Conservation (phyloP, 2,888 invertebrate genomes). For the Malachius bipustulatus region DNA sequence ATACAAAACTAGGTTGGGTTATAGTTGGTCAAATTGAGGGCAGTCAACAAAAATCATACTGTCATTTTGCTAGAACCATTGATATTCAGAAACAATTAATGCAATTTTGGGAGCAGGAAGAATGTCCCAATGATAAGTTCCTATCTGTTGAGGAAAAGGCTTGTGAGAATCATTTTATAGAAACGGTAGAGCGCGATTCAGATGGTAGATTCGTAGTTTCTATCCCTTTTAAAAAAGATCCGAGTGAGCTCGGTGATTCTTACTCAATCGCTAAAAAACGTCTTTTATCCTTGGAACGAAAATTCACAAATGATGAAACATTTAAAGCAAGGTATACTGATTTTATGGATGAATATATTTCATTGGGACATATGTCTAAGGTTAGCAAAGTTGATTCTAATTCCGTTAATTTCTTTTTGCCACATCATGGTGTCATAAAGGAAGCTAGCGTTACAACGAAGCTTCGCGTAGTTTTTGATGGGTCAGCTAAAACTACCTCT, state of each 20-base stretch:
- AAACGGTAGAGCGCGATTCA: constrained; percentile 8
- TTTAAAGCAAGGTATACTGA: constrained; percentile 12
- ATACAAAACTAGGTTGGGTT: too few relatives aligned
- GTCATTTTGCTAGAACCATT: too few relatives aligned
- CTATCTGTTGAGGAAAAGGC: constrained; percentile 1
- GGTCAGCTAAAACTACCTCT: constrained; percentile 9
- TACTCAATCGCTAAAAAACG: constrained; percentile 9
- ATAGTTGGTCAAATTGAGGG: too few relatives aligned
- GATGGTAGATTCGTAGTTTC: constrained; percentile 14
- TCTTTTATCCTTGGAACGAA: constrained; percentile 13
- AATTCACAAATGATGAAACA: constrained; percentile 11
- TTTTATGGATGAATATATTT: constrained; percentile 16
- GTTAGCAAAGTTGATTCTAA: constrained; percentile 2
- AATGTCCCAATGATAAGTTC: not conserved
- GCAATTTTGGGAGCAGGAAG: constrained; percentile 11
- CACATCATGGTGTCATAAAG: constrained; percentile 12
- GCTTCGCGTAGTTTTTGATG: constrained; percentile 16
- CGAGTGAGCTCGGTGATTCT: constrained; percentile 11
- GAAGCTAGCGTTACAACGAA: constrained; percentile 11
- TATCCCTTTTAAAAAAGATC: constrained; percentile 14
- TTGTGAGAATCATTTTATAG: constrained; percentile 9
- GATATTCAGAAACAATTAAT: too few relatives aligned
- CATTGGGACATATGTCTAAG: constrained; percentile 12
- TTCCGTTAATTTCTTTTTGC: constrained; percentile 5
- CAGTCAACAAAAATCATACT: too few relatives aligned